These are phyloP conservation scores for Nothocercus nigrocapillus DNA, from an alignment of 2,113 vertebrate genomes.

Conservation along the genomic window DNA sequence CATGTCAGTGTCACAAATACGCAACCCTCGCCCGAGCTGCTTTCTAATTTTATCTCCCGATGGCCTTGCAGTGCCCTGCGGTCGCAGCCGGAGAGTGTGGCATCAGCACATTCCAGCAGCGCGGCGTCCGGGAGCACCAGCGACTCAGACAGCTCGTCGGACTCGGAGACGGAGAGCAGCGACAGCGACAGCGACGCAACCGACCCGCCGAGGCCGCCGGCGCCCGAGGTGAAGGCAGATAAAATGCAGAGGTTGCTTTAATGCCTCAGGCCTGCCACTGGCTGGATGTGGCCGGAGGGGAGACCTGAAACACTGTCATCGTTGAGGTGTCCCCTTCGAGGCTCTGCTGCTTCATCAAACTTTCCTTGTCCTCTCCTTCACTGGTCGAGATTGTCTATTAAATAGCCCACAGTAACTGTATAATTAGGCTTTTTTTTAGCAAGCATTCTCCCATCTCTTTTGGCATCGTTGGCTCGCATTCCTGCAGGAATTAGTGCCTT, in stretches of 20 bases:
- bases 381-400: neutral
- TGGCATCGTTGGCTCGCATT: neutral
- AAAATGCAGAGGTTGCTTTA: neutral
- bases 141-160: slow-evolving; percentile 90
- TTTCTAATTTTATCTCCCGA: slow-evolving; percentile 53
- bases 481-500: neutral
- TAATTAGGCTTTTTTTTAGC: neutral
- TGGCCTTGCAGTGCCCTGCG: slow-evolving; percentile 76
- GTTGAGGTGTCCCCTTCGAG: neutral
- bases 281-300: neutral
- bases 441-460: neutral
- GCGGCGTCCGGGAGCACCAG: slow-evolving; percentile 86
- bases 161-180: slow-evolving; percentile 86
- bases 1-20: neutral
- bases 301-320: neutral
- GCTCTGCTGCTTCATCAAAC: neutral
- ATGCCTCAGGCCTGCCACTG: neutral
- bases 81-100: slow-evolving; percentile 69
- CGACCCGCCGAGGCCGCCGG: slow-evolving; percentile 29
- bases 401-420: neutral
- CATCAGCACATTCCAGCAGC: slow-evolving; percentile 84
- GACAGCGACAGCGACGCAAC: slow-evolving; percentile 81
- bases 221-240: slow-evolving; percentile 53
- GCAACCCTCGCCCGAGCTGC: neutral
- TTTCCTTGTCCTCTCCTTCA: neutral